A percentile compares a stretch with the other conserved stretches of the same genome.
Evolutionary conservation across 2,113 vertebrate genomes (phyloP).

Genomic region (Ptychochromis oligacanthus): DNA sequence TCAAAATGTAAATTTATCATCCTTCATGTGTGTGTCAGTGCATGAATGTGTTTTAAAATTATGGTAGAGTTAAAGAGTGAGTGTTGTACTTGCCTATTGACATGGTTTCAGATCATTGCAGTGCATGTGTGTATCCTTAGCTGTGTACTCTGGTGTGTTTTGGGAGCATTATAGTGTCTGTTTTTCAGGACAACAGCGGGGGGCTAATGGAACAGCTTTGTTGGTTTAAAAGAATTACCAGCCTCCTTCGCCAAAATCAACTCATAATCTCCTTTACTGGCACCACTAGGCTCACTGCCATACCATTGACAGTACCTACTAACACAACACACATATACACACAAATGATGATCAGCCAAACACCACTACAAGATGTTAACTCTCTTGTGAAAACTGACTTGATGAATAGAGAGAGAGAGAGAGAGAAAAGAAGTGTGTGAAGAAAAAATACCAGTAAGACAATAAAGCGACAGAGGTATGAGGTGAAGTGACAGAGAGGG

Average conservation of each 20-base stretch:
- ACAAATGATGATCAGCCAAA: constrained; percentile 82
- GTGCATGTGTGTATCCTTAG: constrained; percentile 32
- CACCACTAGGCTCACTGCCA: constrained; percentile 56
- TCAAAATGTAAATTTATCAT: not conserved
- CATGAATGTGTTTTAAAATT: constrained; percentile 1
- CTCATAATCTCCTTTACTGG: constrained; percentile 97
- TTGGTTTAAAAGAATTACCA: constrained; percentile 98
- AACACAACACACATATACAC: constrained; percentile 42
- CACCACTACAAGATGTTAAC: constrained; percentile 75
- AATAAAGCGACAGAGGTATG: constrained; percentile 85
- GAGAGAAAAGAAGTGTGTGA: constrained; percentile 85
- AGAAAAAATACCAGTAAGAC: constrained; percentile 63
- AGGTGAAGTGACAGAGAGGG: constrained; percentile 85
- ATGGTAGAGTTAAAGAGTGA: not conserved
- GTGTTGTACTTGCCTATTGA: not conserved
- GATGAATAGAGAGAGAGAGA: constrained; percentile 80
- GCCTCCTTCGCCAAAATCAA: constrained; percentile 97
- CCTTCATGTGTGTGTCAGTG: not conserved
- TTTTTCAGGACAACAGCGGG: constrained; percentile 93
- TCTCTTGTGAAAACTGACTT: constrained; percentile 82
- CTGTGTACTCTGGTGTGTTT: constrained; percentile 65
- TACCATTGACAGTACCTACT: constrained; percentile 59
- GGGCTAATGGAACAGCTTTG: constrained; percentile 98
- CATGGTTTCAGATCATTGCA: constrained; percentile 15
- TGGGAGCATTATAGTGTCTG: constrained; percentile 82